Evolutionary conservation across 2,113 vertebrate genomes (phyloP).

Genomic region (Hemiprocne comata): DNA sequence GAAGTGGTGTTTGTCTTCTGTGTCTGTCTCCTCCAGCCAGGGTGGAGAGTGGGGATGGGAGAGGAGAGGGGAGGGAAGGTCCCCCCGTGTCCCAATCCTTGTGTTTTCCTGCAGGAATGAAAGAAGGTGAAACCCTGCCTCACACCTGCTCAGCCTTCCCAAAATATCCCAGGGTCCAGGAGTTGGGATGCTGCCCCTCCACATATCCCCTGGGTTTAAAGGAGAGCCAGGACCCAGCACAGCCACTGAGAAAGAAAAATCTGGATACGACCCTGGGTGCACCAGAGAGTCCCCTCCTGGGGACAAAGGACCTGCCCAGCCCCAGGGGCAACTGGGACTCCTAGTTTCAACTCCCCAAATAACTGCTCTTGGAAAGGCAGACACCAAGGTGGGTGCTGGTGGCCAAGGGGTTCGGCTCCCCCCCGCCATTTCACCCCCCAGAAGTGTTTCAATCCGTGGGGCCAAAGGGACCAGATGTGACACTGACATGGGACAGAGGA

Average conservation of each 20-base stretch:
- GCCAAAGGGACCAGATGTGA: neutral
- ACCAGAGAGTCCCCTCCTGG: neutral
- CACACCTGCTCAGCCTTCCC: neutral
- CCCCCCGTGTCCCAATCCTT: accelerated
- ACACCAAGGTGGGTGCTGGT: accelerated
- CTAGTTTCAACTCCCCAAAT: neutral
- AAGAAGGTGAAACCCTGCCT: neutral
- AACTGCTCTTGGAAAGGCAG: neutral
- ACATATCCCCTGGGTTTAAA: neutral
- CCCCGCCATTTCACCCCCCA: neutral
- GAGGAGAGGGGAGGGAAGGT: neutral
- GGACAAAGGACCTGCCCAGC: neutral
- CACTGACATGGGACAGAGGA: neutral
- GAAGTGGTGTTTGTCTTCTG: accelerated
- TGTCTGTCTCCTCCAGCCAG: accelerated
- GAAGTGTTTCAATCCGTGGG: neutral
- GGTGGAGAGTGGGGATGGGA: neutral
- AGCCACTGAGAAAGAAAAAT: neutral
- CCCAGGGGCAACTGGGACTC: neutral
- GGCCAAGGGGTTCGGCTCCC: neutral
- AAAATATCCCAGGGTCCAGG: accelerated
- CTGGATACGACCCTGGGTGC: neutral
- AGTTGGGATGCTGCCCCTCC: neutral
- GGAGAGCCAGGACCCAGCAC: neutral
- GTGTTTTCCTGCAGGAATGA: neutral